These are phyloP conservation scores for Magallana ariakensis DNA, from an alignment of 1,140 invertebrate species.

Conservation along the genomic window DNA sequence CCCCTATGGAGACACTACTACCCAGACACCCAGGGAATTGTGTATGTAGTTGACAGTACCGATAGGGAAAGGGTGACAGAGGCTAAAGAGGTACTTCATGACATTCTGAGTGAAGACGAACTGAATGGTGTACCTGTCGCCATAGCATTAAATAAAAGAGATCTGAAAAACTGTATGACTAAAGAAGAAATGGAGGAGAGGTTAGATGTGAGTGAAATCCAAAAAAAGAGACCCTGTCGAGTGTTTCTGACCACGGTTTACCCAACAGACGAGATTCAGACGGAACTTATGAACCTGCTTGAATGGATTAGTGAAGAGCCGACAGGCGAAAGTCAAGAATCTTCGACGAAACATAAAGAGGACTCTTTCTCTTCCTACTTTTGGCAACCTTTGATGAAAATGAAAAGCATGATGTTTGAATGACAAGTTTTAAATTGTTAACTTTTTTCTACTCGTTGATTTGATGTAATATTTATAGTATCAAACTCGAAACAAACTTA, in stretches of 20 bases:
- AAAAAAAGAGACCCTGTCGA: neutral
- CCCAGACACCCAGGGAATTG: constrained; percentile 85
- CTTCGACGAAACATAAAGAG: neutral
- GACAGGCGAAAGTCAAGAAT: neutral
- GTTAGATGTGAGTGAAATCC: neutral
- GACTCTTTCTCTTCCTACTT: neutral
- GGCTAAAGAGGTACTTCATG: neutral
- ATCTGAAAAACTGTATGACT: constrained; percentile 13
- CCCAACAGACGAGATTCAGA: neutral
- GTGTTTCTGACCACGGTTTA: neutral
- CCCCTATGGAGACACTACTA: constrained; percentile 97
- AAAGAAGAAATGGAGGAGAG: neutral
- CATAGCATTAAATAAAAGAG: constrained; percentile 41
- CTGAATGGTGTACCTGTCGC: constrained; percentile 6
- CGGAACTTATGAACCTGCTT: neutral
- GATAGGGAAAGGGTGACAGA: constrained; percentile 39
- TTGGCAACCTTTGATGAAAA: neutral
- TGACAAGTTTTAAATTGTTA: neutral
- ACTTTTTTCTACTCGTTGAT: too few species aligned
- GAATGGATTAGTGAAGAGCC: neutral
- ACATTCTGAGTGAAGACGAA: neutral
- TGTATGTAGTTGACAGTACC: constrained; percentile 46
- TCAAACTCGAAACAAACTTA: too few species aligned
- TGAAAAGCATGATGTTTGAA: neutral
- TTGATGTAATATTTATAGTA: too few species aligned